phyloP scores from a whole-genome alignment of 2,888 invertebrate genomes.

The Amphipoea oculea region DNA sequence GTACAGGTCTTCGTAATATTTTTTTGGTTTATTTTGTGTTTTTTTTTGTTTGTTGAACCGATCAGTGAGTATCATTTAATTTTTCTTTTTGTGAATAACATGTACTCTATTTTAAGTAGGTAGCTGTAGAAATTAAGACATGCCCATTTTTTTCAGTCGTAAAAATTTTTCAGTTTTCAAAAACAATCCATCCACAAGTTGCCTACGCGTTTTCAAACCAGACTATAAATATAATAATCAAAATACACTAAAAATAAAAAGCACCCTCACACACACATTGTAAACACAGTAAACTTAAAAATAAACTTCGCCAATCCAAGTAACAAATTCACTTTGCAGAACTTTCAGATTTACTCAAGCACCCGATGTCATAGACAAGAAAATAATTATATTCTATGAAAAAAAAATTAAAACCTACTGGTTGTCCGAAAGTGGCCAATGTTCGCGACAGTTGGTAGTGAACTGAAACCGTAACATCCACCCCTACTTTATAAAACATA shows the following conservation, averaged over 20 bases:
- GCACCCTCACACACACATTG: conserved; percentile 41
- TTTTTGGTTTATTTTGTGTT: not conserved
- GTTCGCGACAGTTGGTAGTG: conserved; percentile 73
- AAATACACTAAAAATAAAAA: conserved; percentile 11
- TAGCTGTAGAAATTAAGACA: not conserved
- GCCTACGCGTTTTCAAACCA: not conserved
- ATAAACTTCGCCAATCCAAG: conserved; percentile 4
- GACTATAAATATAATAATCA: not conserved
- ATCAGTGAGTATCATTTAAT: not conserved
- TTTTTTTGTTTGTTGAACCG: not conserved
- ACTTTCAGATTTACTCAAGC: conserved; percentile 16
- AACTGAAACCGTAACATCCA: conserved; percentile 76
- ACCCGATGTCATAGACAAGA: conserved; percentile 1
- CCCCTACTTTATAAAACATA: conserved; percentile 80
- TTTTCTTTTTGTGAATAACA: not conserved
- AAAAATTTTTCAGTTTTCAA: not conserved
- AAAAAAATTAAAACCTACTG: conserved; percentile 72
- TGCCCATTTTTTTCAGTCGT: not conserved
- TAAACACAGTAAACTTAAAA: conserved; percentile 17
- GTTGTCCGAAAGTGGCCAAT: conserved; percentile 70
- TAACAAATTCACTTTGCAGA: conserved; percentile 28
- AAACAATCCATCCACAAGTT: not conserved
- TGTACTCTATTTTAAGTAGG: not conserved
- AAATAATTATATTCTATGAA: conserved; percentile 21
- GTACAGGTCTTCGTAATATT: not conserved